These are phyloP conservation scores for Elmis aenea DNA, from an alignment of 2,888 invertebrate species.

Conservation along the genomic window DNA sequence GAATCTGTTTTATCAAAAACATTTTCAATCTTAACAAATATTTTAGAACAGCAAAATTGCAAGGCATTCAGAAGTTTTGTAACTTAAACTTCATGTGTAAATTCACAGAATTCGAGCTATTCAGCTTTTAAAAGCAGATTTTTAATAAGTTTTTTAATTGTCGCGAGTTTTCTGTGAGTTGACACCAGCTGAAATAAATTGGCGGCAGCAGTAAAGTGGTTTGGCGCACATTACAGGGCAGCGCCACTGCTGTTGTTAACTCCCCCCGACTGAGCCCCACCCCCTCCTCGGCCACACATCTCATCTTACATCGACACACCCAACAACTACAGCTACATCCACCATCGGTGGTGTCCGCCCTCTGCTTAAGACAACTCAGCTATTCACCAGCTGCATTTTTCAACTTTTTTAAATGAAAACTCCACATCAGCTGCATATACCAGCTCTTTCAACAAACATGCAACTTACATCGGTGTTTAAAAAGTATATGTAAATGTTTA, in stretches of 20 bases:
- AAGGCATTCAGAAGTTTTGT: conserved; percentile 2
- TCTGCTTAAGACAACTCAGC: conserved; percentile 24
- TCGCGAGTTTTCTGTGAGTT: conserved; percentile 9
- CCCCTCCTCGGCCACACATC: conserved; percentile 40
- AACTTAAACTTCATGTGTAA: conserved; percentile 4
- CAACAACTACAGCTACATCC: conserved; percentile 33
- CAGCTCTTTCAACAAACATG: conserved; percentile 28
- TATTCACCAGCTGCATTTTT: conserved; percentile 23
- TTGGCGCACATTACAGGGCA: conserved; percentile 45
- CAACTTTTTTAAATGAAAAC: conserved; percentile 26
- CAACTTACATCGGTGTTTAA: conserved; percentile 21
- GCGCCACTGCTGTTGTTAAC: conserved; percentile 41
- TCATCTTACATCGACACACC: conserved; percentile 42
- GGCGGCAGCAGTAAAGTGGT: conserved; percentile 27
- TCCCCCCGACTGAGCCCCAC: conserved; percentile 43
- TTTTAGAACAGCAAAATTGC: conserved; percentile 2
- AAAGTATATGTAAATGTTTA: conserved; percentile 12
- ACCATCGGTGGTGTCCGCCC: conserved; percentile 31
- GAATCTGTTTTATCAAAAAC: conserved; percentile 8
- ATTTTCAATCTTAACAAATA: conserved; percentile 1
- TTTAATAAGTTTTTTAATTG: not conserved
- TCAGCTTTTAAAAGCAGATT: not conserved
- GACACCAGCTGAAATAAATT: conserved; percentile 9
- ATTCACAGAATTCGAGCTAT: conserved; percentile 12
- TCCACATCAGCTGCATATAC: conserved; percentile 21